These are phyloP conservation scores for Artibeus lituratus DNA, from an alignment of 2,797 vertebrate genomes.

Conservation along the genomic window DNA sequence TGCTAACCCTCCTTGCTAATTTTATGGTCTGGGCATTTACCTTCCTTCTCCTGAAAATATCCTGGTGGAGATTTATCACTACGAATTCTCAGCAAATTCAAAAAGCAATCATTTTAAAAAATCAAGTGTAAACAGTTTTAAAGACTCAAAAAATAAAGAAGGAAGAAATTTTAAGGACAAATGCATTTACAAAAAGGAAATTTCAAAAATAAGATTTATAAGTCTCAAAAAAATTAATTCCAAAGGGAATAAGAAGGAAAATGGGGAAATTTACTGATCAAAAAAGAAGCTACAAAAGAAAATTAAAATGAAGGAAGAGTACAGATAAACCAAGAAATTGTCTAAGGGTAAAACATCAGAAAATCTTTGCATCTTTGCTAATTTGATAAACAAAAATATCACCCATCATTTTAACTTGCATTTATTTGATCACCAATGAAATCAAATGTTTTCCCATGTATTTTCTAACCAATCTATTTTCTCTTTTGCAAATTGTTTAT, in stretches of 20 bases:
- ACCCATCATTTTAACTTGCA: conserved; percentile 18
- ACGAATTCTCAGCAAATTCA: neutral
- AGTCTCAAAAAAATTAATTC: neutral
- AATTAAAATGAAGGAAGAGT: neutral
- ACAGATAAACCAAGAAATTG: neutral
- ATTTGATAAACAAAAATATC: conserved; percentile 18
- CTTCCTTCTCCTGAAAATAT: neutral
- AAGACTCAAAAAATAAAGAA: neutral
- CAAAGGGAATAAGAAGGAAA: neutral
- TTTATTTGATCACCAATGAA: conserved; percentile 10
- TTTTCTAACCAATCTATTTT: conserved; percentile 20
- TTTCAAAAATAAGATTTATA: neutral
- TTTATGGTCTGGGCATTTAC: neutral
- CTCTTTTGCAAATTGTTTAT: conserved; percentile 15
- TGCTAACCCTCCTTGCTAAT: too few relatives aligned
- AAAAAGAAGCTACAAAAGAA: neutral
- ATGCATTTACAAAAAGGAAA: neutral
- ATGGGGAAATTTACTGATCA: neutral
- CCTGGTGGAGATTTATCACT: neutral
- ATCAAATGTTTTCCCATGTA: neutral
- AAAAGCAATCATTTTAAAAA: neutral
- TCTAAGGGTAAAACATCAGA: neutral
- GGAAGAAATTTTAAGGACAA: neutral
- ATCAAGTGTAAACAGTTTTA: neutral
- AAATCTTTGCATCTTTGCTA: neutral